These are phyloP conservation scores for Macroglossus sobrinus DNA, from an alignment of 2,113 vertebrate species.

Conservation along the genomic window DNA sequence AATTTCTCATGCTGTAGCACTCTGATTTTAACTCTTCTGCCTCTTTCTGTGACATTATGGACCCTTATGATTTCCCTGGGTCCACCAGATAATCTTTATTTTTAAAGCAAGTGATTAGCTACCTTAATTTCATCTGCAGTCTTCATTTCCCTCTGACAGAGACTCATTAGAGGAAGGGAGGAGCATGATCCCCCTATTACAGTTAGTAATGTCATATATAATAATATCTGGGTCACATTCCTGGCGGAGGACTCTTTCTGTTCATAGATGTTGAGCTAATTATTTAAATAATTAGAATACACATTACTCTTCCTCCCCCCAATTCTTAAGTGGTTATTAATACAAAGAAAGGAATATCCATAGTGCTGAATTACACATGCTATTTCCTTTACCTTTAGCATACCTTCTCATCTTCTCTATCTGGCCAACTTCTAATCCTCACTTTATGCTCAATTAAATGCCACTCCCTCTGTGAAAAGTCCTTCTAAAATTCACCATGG, in stretches of 20 bases:
- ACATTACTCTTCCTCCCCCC: background rate
- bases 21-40: background rate
- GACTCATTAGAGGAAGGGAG: background rate
- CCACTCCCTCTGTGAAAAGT: background rate
- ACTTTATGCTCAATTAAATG: background rate
- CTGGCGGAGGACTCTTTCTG: background rate
- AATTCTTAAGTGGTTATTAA: background rate
- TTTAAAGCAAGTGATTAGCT: background rate
- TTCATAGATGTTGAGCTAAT: background rate
- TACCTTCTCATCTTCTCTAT: background rate
- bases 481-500: background rate
- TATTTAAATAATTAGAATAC: background rate
- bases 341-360: background rate
- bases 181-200: background rate
- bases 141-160: background rate
- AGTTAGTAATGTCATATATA: background rate
- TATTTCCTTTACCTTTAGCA: background rate
- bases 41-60: background rate
- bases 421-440: background rate
- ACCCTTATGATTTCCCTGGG: background rate
- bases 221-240: background rate
- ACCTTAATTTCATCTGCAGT: background rate
- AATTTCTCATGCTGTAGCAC: background rate
- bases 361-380: background rate
- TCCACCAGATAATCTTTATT: background rate